Evolutionary conservation across 2,888 invertebrate species (phyloP), one percentile per base, ranked within the genome.

Genomic region (Cephonodes hylas): DNA sequence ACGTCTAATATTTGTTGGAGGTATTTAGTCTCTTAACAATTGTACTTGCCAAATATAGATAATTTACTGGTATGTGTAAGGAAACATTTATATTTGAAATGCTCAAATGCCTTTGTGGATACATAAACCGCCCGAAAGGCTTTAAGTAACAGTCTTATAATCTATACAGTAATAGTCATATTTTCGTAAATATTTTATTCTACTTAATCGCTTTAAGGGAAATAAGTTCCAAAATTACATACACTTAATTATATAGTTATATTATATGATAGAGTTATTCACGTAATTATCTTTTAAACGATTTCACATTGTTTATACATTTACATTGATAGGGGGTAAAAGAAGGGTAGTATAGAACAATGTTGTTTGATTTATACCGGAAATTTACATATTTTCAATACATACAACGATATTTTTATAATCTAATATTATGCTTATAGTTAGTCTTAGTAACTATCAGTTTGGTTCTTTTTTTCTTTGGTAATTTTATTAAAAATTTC

Each of bases 381-480:
- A 31, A 20, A 31, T 2, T 31, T 31, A 4, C 7, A 2, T 31
- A 15, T 27, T 48, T n/a, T 18, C 31, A 31, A 13, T 10, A 18
- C 7, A n/a, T n/a, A 25, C 25, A n/a, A 25, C 1, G n/a, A 25
- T 48, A 23, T 48, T 48, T 25, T 13, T 46, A 23, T 46, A n/a
- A 2, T 27, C 27, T 53, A 31, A 31, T 20, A 27, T 27, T 46
- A 23, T 3, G 8, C 10, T 44, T 27, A 22, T 23, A 23, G 13
- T 13, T 53, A 53, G 8, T 25, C 48, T 31, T 13, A 58, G 8
- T 61, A 46, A 58, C 75, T 86, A 87, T 84, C 81, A 83, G 79
- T 85, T 89, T 89, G 88, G 88, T 88, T 86, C 86, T 80, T 83
- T 86, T 77, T 74, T 76, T 75, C 76, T 86, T 87, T 83, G 83